Base-by-base conservation (phyloP, 2,113 vertebrate genomes). In the Aphyosemion australe region DNA sequence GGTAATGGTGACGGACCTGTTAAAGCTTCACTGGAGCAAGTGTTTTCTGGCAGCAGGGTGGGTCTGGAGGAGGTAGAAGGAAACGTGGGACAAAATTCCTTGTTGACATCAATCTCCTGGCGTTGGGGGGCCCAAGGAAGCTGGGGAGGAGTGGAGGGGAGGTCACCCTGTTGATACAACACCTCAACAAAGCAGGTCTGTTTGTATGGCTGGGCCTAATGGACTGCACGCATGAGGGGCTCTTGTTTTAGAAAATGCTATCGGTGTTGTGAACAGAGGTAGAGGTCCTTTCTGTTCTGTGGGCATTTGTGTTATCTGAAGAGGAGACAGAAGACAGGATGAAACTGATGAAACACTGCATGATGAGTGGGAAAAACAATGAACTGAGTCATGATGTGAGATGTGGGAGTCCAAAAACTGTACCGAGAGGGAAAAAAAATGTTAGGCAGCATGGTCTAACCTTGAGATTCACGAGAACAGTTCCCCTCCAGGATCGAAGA, bases 71-170 rank as follows among this genome's bases (percentile, higher is more conserved):
- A 84, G 85, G 79, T 66, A 59, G 82, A 83, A 82, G 87, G 85
- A 90, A 90, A 88, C 78, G 64, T 88, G 85, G 89, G 88, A 85
- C 86, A 84, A 76, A 92, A 91, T 90, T 91, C 88, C 87, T 90
- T 83, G 82, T 89, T 92, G 90, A 92, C 92, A 92, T 89, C 89
- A 91, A 90, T 91, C 89, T 91, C 89, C 88, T 92, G 89, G 87
- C 75, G 59, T 91, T 88, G 91, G 89, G 87, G 83, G 88, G 88
- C 86, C 84, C 85, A 84, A 91, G 84, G 86, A 88, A 89, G 84
- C 84, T 61, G 73, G 78, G 79, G 77, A 87, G 84, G 84, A 82
- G 84, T 77, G 81, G 80, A 87, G 87, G 84, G 87, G 86, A 84
- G 84, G 85, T 87, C 71, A 72, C 79, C 76, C 78, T 93, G 92